A percentile compares a stretch with the other conserved stretches of the same genome.
Evolutionary conservation across 2,797 vertebrate genomes (phyloP).

Genomic region (Mormyrops boulengeri): DNA sequence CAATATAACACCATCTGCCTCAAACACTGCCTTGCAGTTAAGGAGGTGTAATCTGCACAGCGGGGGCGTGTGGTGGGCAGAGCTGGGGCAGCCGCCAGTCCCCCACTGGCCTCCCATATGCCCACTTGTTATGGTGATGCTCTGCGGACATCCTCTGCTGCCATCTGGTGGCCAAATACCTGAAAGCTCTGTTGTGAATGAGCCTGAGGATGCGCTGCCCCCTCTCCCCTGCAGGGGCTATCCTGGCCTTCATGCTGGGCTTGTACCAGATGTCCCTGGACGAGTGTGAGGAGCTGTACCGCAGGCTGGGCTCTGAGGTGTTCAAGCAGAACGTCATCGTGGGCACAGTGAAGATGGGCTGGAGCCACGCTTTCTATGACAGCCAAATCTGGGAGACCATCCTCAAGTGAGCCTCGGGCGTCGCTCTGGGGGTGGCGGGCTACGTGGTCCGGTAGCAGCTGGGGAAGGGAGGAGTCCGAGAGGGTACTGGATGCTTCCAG

Average conservation of each 20-base stretch:
- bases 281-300: conserved; percentile 89
- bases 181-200: not conserved
- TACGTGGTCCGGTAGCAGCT: not conserved
- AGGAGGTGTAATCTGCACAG: not conserved
- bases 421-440: not conserved
- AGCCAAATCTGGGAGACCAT: conserved; percentile 90
- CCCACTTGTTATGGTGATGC: not conserved
- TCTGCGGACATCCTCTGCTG: not conserved
- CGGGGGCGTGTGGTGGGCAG: not conserved
- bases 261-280: conserved; percentile 82
- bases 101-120: not conserved
- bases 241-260: conserved; percentile 92
- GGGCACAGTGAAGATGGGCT: conserved; percentile 95
- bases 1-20: not conserved
- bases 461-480: not conserved
- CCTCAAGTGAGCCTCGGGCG: conserved; percentile 74
- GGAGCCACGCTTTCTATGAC: conserved; percentile 95
- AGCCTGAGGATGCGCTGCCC: not conserved
- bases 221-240: conserved; percentile 68
- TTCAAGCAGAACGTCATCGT: conserved; percentile 95
- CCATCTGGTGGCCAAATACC: not conserved
- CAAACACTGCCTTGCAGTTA: not conserved
- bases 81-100: not conserved
- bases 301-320: conserved; percentile 83
- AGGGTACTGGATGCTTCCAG: not conserved